Percentiles rank a stretch among this genome's conserved stretches.
These are phyloP conservation scores for Coleophora deauratella DNA, from an alignment of 2,888 invertebrate genomes.

Conservation along the genomic window DNA sequence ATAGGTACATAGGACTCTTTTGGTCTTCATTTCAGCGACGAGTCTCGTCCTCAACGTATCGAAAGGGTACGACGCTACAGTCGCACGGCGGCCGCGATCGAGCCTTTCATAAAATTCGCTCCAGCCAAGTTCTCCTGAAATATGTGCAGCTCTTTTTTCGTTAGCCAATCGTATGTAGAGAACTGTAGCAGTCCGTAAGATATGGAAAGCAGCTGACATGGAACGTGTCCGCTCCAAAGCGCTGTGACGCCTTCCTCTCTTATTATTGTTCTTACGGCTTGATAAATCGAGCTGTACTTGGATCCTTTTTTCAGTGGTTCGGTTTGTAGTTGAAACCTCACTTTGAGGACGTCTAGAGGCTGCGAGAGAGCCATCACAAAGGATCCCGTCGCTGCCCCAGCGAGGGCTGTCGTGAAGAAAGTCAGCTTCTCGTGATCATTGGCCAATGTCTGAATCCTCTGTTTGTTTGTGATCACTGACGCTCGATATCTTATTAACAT, in stretches of 20 bases:
- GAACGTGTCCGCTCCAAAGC: slow-evolving; percentile 97
- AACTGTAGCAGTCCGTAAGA: slow-evolving; percentile 91
- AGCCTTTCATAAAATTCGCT: slow-evolving; percentile 86
- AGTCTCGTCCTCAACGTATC: slow-evolving; percentile 95
- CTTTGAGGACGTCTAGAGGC: slow-evolving; percentile 97
- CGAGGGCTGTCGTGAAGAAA: slow-evolving; percentile 61
- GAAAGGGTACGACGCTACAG: slow-evolving; percentile 89
- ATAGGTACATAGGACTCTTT: slow-evolving; percentile 80
- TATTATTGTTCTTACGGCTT: slow-evolving; percentile 84
- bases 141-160: slow-evolving; percentile 28
- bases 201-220: slow-evolving; percentile 93
- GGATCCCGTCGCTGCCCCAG: slow-evolving; percentile 88
- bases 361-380: slow-evolving; percentile 87
- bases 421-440: too few species aligned
- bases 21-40: slow-evolving; percentile 78
- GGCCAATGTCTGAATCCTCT: too few species aligned
- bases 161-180: slow-evolving; percentile 72
- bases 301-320: slow-evolving; percentile 83
- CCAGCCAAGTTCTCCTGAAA: slow-evolving; percentile 62
- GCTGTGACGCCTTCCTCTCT: slow-evolving; percentile 89
- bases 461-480: too few species aligned
- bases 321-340: slow-evolving; percentile 96
- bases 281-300: slow-evolving; percentile 88
- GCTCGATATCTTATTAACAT: too few species aligned
- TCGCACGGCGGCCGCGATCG: slow-evolving; percentile 86